Evolutionary conservation across 2,888 invertebrate genomes (phyloP).

Genomic region (Andrena haemorrhoa): DNA sequence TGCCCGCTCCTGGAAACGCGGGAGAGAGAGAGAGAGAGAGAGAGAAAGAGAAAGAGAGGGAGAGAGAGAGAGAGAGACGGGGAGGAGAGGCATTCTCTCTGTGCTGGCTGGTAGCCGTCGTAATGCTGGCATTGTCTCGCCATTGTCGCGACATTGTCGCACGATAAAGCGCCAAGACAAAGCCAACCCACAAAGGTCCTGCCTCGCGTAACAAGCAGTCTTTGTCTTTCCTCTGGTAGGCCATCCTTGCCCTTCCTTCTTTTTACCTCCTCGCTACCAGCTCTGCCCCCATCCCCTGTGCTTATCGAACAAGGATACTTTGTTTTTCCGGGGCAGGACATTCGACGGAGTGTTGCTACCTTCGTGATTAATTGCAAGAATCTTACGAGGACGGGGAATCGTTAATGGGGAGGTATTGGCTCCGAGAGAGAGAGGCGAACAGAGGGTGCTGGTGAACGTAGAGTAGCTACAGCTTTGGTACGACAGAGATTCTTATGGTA

Average conservation of each 20-base stretch:
- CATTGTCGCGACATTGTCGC: constrained; percentile 81
- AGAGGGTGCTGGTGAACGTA: too few relatives aligned
- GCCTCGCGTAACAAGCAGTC: constrained; percentile 77
- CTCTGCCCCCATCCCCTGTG: constrained; percentile 1
- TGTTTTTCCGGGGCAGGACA: constrained; percentile 24
- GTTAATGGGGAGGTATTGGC: too few relatives aligned
- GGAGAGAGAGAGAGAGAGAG: constrained; percentile 31
- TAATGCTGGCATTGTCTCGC: constrained; percentile 79
- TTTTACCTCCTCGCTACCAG: constrained; percentile 13
- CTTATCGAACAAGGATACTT: constrained; percentile 52
- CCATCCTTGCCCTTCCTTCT: constrained; percentile 59
- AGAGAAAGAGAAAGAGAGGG: constrained; percentile 29
- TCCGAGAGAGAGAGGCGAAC: too few relatives aligned
- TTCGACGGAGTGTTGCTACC: constrained; percentile 29
- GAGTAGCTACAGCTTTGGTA: too few relatives aligned
- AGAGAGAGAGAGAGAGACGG: constrained; percentile 25
- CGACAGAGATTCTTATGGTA: too few relatives aligned
- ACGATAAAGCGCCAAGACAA: constrained; percentile 82
- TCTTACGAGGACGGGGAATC: background rate
- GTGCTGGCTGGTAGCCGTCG: constrained; percentile 75
- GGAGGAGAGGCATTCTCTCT: constrained; percentile 69
- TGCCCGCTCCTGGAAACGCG: constrained; percentile 57
- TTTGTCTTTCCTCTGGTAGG: constrained; percentile 65
- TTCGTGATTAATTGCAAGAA: constrained; percentile 14
- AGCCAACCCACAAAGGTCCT: constrained; percentile 74